phyloP scores from a whole-genome alignment of 1,140 invertebrate genomes.

The Melipona quadrifasciata region DNA sequence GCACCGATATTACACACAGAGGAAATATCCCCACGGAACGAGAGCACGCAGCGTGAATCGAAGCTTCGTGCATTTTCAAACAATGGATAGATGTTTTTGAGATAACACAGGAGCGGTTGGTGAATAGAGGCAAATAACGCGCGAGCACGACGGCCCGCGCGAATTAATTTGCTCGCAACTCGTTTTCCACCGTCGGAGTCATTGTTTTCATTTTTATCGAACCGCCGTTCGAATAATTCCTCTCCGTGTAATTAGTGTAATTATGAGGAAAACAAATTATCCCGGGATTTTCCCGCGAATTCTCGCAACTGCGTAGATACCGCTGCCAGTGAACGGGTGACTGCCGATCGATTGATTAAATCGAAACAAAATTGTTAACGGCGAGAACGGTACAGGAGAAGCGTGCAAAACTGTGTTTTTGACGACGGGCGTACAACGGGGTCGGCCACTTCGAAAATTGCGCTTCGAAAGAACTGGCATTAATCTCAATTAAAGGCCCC shows the following conservation, averaged over 20 bases:
- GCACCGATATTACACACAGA: constrained; percentile 2
- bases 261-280: constrained; percentile 34
- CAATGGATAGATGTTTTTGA: constrained; percentile 29
- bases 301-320: too few relatives aligned
- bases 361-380: constrained; percentile 24
- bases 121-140: constrained; percentile 16
- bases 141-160: constrained; percentile 5
- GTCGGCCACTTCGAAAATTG: neutral
- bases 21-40: constrained; percentile 12
- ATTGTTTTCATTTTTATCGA: constrained; percentile 14
- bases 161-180: constrained; percentile 4
- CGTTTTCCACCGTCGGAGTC: neutral
- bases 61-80: constrained; percentile 19
- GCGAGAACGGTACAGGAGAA: too few relatives aligned
- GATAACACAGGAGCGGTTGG: neutral
- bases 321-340: neutral
- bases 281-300: neutral
- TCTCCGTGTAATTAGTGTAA: constrained; percentile 17
- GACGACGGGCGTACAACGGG: neutral
- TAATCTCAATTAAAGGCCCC: constrained; percentile 39
- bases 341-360: neutral
- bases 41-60: neutral
- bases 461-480: neutral
- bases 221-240: constrained; percentile 3
- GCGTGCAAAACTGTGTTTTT: neutral